Percentiles rank a stretch among this genome's conserved stretches.
These are phyloP conservation scores for Plotosus lineatus DNA, from an alignment of 2,113 vertebrate species.

Conservation along the genomic window DNA sequence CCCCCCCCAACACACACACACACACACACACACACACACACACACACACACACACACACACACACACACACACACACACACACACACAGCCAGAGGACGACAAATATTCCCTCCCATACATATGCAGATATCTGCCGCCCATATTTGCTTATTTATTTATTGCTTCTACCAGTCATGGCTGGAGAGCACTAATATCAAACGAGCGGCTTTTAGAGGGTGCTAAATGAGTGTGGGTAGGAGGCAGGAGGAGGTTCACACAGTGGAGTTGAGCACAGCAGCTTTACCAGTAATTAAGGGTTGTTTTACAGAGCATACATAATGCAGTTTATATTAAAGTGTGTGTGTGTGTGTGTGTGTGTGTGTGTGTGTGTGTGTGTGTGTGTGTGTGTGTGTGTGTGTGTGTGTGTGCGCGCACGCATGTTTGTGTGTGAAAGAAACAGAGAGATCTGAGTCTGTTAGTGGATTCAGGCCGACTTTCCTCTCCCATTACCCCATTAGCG, in stretches of 20 bases:
- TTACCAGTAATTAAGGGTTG: conserved; percentile 99
- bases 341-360: conserved; percentile 73
- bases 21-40: too few relatives aligned
- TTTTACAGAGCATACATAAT: conserved; percentile 99
- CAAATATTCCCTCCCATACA: conserved; percentile 99
- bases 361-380: too few relatives aligned
- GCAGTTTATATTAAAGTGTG: conserved; percentile 94
- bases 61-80: too few relatives aligned
- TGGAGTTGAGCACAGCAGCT: conserved; percentile 86
- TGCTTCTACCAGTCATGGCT: conserved; percentile 75
- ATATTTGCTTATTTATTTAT: conserved; percentile 81
- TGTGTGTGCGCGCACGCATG: too few relatives aligned
- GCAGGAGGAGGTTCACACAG: conserved; percentile 78
- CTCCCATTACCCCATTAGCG: conserved; percentile 57
- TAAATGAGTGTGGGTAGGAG: conserved; percentile 98
- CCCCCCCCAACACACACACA: too few relatives aligned
- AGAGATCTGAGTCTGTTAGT: conserved; percentile 60
- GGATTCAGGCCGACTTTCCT: conserved; percentile 73
- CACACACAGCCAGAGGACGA: conserved; percentile 86
- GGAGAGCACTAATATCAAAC: conserved; percentile 99
- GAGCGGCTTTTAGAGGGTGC: conserved; percentile 97
- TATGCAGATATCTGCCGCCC: conserved; percentile 95
- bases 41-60: too few relatives aligned
- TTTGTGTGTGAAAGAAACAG: conserved; percentile 61
- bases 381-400: too few relatives aligned